Evolutionary conservation across 2,888 invertebrate species (phyloP).

Genomic region (Venusia cambrica): DNA sequence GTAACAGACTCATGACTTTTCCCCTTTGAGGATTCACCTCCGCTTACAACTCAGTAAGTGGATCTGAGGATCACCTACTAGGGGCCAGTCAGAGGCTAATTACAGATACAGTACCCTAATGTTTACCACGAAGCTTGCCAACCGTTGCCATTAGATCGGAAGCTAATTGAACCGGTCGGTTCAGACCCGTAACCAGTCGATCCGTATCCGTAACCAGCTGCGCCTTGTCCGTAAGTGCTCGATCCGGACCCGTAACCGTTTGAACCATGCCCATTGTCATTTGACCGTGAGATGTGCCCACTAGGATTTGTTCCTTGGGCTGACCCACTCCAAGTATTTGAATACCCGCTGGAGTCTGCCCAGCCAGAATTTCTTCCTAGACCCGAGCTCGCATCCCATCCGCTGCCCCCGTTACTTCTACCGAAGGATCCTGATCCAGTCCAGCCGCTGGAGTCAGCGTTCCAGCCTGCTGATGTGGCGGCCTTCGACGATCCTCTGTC

Average conservation of each 20-base stretch:
- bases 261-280: no score
- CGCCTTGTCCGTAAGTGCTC: background rate
- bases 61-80: no score
- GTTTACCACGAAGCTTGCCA: constrained; percentile 20
- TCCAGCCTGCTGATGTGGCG: constrained; percentile 25
- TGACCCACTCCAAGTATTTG: constrained; percentile 5
- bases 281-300: no score
- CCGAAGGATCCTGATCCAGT: constrained; percentile 13
- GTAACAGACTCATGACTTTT: no score
- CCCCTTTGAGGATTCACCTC: no score
- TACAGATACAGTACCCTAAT: background rate
- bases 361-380: constrained; percentile 15
- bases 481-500: constrained; percentile 16
- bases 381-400: constrained; percentile 21
- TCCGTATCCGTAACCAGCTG: no score
- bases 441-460: constrained; percentile 11
- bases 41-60: no score
- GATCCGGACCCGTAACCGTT: constrained; percentile 5
- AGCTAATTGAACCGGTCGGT: constrained; percentile 12
- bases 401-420: constrained; percentile 15
- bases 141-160: constrained; percentile 13
- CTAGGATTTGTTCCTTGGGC: no score
- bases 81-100: no score
- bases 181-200: constrained; percentile 5
- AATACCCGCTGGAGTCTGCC: constrained; percentile 6